phyloP scores from a whole-genome alignment of 92 coral and sea anemone species.

The Siderastrea siderea region DNA sequence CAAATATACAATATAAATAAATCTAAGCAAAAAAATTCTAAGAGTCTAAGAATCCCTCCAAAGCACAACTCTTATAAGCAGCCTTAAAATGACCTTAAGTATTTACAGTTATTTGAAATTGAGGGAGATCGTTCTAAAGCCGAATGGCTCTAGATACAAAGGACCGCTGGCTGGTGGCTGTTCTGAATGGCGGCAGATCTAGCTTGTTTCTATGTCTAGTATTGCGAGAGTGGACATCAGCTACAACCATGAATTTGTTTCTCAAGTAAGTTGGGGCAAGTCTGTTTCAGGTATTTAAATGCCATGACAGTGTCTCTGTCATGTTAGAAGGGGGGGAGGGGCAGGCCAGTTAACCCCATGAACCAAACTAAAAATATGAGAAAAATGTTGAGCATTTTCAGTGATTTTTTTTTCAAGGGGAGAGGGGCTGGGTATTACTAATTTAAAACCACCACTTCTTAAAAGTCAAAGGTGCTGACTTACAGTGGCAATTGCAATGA shows the following conservation, averaged over 20 bases:
- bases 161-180: background rate
- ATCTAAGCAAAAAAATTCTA: background rate
- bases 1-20: background rate
- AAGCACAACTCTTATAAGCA: background rate
- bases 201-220: background rate
- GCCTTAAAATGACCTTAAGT: background rate
- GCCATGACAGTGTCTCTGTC: background rate
- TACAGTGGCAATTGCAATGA: too few relatives aligned
- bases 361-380: too few relatives aligned
- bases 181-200: background rate
- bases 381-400: background rate
- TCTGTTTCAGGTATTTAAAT: background rate
- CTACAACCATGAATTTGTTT: background rate
- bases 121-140: background rate
- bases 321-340: too few relatives aligned
- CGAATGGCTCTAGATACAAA: background rate
- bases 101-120: background rate
- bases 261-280: too few relatives aligned
- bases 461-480: too few relatives aligned
- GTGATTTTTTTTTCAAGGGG: too few relatives aligned
- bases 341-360: too few relatives aligned
- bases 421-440: too few relatives aligned
- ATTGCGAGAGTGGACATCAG: background rate
- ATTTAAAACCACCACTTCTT: too few relatives aligned
- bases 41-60: background rate